A percentile compares a stretch with the other conserved stretches of the same genome.
phyloP scores from a whole-genome alignment of 2,797 vertebrate species.

The Esox lucius region DNA sequence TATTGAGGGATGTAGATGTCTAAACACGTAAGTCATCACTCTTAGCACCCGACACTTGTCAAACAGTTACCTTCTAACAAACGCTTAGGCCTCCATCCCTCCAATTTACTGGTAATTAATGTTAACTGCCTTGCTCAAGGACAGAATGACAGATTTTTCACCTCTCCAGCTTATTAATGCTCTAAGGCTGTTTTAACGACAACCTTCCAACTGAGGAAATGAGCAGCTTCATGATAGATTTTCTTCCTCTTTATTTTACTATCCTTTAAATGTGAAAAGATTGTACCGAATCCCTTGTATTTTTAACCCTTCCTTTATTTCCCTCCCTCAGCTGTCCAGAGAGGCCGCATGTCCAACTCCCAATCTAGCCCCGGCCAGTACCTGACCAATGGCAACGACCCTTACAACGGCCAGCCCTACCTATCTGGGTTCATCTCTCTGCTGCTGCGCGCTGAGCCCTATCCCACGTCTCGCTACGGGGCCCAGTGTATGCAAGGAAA shows the following conservation, averaged over 20 bases:
- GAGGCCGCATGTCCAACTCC: slow-evolving; percentile 82
- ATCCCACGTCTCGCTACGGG: slow-evolving; percentile 84
- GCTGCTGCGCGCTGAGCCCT: slow-evolving; percentile 84
- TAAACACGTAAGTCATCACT: background rate
- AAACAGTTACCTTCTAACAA: slow-evolving; percentile 6
- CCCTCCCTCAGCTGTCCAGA: slow-evolving; percentile 78
- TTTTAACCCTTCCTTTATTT: background rate
- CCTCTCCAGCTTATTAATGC: background rate
- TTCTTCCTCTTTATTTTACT: no score
- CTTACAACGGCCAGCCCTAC: slow-evolving; percentile 82
- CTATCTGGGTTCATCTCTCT: slow-evolving; percentile 85
- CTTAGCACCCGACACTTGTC: background rate
- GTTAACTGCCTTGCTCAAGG: no score
- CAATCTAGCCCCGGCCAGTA: slow-evolving; percentile 84
- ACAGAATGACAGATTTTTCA: no score
- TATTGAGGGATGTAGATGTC: background rate
- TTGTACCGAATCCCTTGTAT: background rate
- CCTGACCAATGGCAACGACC: slow-evolving; percentile 77
- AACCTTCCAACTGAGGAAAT: background rate
- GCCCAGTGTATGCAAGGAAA: slow-evolving; percentile 87
- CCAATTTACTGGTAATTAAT: no score
- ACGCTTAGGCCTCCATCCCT: no score
- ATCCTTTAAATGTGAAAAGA: no score
- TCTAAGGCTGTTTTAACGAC: background rate
- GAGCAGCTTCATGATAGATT: no score